Evolutionary conservation across 2,113 vertebrate species (phyloP).

Genomic region (Benitochromis conjunctus): DNA sequence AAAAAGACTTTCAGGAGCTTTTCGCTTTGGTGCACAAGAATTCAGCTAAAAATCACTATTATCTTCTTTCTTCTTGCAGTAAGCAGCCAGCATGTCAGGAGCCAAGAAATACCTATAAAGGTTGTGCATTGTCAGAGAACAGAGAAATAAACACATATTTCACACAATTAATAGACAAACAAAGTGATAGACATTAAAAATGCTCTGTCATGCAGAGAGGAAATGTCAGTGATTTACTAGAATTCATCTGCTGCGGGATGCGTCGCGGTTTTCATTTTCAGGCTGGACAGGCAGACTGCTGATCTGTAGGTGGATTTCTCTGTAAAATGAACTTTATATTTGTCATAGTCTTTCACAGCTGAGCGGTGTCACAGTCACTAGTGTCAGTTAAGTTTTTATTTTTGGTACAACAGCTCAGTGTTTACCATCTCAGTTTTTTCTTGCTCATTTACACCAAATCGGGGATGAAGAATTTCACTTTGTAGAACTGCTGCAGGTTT

Average conservation of each 20-base stretch:
- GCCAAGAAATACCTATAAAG: neutral
- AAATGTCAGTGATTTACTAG: neutral
- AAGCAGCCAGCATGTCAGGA: neutral
- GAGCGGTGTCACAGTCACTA: neutral
- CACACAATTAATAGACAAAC: neutral
- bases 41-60: neutral
- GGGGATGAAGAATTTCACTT: neutral
- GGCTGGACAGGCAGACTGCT: neutral
- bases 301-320: neutral
- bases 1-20: neutral
- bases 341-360: neutral
- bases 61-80: neutral
- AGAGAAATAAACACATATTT: neutral
- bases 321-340: neutral
- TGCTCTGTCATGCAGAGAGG: neutral
- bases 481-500: neutral
- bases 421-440: neutral
- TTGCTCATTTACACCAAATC: neutral
- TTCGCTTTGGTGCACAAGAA: neutral
- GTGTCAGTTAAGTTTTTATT: neutral
- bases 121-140: neutral
- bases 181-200: neutral
- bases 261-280: constrained; percentile 2
- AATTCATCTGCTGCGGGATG: neutral
- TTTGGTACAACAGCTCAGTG: neutral